These are phyloP conservation scores for Hermaeophaga mercurialis DNA, from an alignment of 2,888 invertebrate genomes.

Conservation along the genomic window DNA sequence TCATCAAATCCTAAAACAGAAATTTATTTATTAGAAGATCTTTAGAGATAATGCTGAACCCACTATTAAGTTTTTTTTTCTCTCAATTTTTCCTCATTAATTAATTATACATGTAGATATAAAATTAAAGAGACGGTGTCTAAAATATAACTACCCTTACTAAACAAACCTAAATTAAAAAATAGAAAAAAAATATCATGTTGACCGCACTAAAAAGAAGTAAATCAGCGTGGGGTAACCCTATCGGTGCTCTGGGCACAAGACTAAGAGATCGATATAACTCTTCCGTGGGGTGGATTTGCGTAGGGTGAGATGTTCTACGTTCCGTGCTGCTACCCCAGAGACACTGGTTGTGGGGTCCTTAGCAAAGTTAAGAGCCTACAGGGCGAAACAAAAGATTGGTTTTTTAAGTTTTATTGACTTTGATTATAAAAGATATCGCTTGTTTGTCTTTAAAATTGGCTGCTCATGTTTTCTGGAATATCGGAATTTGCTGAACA, in stretches of 20 bases:
- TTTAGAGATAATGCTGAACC: too few relatives aligned
- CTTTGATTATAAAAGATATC: not conserved
- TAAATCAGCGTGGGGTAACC: conserved; percentile 38
- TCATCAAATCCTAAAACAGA: too few relatives aligned
- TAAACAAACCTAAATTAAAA: not conserved
- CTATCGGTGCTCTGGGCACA: conserved; percentile 49
- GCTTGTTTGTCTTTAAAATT: too few relatives aligned
- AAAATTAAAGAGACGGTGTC: too few relatives aligned
- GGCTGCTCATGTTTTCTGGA: too few relatives aligned
- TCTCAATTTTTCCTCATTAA: too few relatives aligned
- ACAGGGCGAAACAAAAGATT: conserved; percentile 1
- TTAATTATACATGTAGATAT: too few relatives aligned
- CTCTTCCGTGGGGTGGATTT: conserved; percentile 59
- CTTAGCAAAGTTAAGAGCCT: conserved; percentile 22
- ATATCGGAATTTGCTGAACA: too few relatives aligned
- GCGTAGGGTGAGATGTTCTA: conserved; percentile 49
- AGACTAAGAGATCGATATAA: conserved; percentile 60
- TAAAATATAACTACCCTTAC: too few relatives aligned
- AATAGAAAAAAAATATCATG: too few relatives aligned
- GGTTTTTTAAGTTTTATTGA: not conserved
- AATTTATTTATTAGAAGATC: too few relatives aligned
- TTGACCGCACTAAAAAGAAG: conserved; percentile 26
- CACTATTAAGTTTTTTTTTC: too few relatives aligned
- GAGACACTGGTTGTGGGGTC: conserved; percentile 29
- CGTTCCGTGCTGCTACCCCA: conserved; percentile 38